Base-by-base conservation (phyloP, 1,140 invertebrate genomes). In the Leucophenga varia region DNA sequence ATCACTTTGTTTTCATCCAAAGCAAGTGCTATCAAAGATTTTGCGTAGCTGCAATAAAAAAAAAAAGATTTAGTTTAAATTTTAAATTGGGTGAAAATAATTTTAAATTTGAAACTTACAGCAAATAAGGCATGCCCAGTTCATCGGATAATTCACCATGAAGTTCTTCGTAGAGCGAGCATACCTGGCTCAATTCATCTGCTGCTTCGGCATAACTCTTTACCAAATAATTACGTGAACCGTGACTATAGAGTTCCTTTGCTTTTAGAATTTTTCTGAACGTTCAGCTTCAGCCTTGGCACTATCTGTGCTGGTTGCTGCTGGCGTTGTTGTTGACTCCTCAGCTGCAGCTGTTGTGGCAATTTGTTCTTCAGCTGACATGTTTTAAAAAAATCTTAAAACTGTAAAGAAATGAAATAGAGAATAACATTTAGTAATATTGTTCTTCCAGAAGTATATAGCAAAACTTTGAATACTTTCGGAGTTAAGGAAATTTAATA, bases 41-140 rank as follows among this genome's bases (percentile, higher is more conserved):
- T 75, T 14, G 70, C 73, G 59, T 75, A 75, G 1, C 69, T 72
- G 18, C 25, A 53, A 38, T 14, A 14, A 20, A 20, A 44, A 41
- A 17, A 14, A 20, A 20, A 44, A 41, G 9, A 22, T 31, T 18
- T 45, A 8, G 22, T n/a, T n/a, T n/a, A n/a, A n/a, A 9, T 36
- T 19, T 34, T 18, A 28, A 7, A 35, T 17, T 19, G 16, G 20
- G 10, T 17, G 16, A 7, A n/a, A n/a, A n/a, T n/a, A n/a, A n/a
- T 36, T 22, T 22, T 49, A 14, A 28, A 19, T 42, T 14, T 34
- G 89, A 90, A 14, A 67, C 65, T 72, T 37, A 72, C 47, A 83
- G 79, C 47, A 87, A 82, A 69, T 91, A 89, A 2, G 85, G 84
- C 41, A 91, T 89, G 6, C 81, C 89, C 64, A 87, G 82, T 61